Percentiles rank a stretch among this genome's conserved stretches.
These are phyloP conservation scores for Rotaria macrura DNA, from an alignment of 2,888 invertebrate species.

Conservation along the genomic window DNA sequence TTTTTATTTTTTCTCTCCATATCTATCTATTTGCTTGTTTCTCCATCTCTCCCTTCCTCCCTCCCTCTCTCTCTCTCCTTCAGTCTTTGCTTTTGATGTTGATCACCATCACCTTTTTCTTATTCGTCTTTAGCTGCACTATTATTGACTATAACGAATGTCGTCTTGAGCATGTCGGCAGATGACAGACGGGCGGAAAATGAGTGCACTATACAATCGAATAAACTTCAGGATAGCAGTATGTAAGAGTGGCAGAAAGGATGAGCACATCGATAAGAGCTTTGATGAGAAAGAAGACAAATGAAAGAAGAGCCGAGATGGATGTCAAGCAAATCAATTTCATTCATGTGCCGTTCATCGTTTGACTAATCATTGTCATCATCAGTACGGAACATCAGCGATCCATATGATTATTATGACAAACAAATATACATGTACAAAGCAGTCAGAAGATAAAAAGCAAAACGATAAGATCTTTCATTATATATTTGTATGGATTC, in stretches of 20 bases:
- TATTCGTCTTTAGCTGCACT: not conserved
- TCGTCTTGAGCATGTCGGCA: not conserved
- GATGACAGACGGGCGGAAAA: not conserved
- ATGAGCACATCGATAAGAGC: not conserved
- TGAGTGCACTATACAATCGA: not conserved
- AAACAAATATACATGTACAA: not conserved
- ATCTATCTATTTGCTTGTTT: not conserved
- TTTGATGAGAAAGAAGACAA: not conserved
- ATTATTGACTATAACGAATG: not conserved
- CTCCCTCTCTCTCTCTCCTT: not conserved
- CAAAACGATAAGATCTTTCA: not conserved
- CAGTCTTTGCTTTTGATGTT: not conserved
- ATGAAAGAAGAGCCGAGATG: not conserved
- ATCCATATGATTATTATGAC: not conserved
- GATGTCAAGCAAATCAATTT: not conserved
- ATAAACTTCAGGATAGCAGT: not conserved
- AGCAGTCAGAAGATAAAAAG: not conserved
- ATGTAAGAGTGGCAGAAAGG: not conserved
- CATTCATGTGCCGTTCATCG: not conserved
- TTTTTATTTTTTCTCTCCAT: not conserved
- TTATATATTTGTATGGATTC: not conserved
- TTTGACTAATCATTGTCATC: not conserved
- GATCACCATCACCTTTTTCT: constrained; percentile 3
- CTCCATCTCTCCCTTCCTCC: too few relatives aligned
- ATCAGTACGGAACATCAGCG: not conserved